Evolutionary conservation across 2,888 invertebrate genomes (phyloP), one percentile per base, ranked within the genome.

Genomic region (Aporophyla lueneburgensis): DNA sequence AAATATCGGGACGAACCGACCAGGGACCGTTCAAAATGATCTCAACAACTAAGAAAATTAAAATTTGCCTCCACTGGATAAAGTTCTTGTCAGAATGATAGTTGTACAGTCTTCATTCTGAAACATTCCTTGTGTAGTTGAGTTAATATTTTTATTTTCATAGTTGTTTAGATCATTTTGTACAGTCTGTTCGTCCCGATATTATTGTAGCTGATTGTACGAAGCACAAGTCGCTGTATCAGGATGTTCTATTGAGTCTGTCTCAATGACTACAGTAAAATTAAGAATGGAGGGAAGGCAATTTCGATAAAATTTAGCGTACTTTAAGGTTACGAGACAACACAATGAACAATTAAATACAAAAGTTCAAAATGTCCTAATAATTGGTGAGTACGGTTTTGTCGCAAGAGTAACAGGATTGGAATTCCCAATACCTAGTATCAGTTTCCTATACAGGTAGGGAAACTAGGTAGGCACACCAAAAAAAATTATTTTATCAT

Each of bases 251-350:
- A 21, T 66, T 76, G 73, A 40, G n/a, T 49, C 40, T 46, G 53
- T 54, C 46, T 46, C 40, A 6, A 54, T 49, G 24, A 53, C 33
- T 53, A 21, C 43, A 56, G 19, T 16, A 16, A 73, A 43, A 62
- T 56, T 5, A 53, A 80, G 71, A 80, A 78, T 83, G 61, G 46
- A 78, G 78, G 83, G 62, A 67, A 67, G 78, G 58, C 46, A 63
- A 51, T 43, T 16, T 63, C 73, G 33, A 46, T 27, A 61, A 81
- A 12, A 61, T 66, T 61, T n/a, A 59, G 16, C 59, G 19, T 46
- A 66, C 19, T 62, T n/a, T 6, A 24, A 65, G 33, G 33, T 40
- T 62, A 62, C 24, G 12, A 63, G 46, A 46, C 10, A 24, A 33
- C 19, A 66, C 82, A 79, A 79, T 76, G n/a, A 33, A 76, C 82